Base-by-base conservation (phyloP, 2,113 vertebrate species). In the Rhegmatorhina hoffmannsi region DNA sequence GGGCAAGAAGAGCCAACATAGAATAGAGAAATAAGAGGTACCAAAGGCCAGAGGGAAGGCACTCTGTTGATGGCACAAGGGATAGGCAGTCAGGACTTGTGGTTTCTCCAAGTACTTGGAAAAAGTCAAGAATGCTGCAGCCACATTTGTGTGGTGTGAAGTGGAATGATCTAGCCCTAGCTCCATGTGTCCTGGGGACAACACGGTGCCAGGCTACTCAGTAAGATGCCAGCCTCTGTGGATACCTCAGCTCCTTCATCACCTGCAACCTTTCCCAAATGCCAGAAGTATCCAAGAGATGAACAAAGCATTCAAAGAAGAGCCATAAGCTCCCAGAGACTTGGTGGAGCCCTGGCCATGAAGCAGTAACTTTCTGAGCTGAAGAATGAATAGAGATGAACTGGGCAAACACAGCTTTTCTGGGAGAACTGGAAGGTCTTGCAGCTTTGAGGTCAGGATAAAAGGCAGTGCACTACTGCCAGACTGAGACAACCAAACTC, bases 131-230 rank as follows among this genome's bases (percentile, higher is more conserved):
- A 29, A 43, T 94, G 69, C 55, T 56, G 38, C 60, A 78, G 83
- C 21, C 43, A 46, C 1, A 0, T 76, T 44, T 67, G 43, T 4
- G 4, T 66, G 36, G 28, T 4, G 4, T 74, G 69, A 90, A 23
- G 29, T 72, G 0, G 1, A 59, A 58, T 11, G 14, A 40, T 40
- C 34, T 10, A 25, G 6, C 36, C 66, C 36, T n/a, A 24, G 13
- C 21, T n/a, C 60, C 1, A 0, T 21, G 23, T 38, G 60, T 75
- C n/a, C 78, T 43, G 58, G 20, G 9, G 7, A 55, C 0, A 13
- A 59, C 0, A 5, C 0, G 0, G 28, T 59, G 33, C 29, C 64
- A 68, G 34, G 46, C 55, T 74, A 38, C 68, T 52, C 4, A 1
- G 33, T 38, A 46, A 73, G 55, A 31, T 58, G 49, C 10, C 64